phyloP scores from a whole-genome alignment of 2,113 vertebrate species.

The Elephantulus edwardii region DNA sequence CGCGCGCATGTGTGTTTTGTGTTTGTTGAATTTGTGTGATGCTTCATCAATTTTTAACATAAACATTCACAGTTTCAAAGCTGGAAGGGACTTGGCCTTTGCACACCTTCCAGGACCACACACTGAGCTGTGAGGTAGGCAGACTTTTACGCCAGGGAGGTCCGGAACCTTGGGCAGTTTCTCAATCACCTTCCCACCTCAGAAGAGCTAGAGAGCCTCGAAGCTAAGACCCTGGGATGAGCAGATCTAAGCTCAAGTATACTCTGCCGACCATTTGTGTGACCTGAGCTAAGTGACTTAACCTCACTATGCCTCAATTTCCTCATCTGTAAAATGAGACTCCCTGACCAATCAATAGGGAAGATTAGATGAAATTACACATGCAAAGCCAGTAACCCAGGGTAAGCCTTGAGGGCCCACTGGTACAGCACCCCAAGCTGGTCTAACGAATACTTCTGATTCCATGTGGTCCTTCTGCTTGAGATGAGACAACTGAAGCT shows the following conservation, averaged over 20 bases:
- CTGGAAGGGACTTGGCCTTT: neutral
- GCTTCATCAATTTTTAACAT: neutral
- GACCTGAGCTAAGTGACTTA: neutral
- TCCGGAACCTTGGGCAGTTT: neutral
- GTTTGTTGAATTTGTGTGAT: too few species aligned
- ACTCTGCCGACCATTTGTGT: too few species aligned
- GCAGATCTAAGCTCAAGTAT: neutral
- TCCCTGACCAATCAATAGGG: neutral
- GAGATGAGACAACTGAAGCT: neutral
- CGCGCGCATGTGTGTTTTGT: too few species aligned
- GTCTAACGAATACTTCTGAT: neutral
- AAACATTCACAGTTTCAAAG: neutral
- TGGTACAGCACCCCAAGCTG: neutral
- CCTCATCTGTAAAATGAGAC: neutral
- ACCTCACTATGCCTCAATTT: neutral
- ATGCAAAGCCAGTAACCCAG: accelerated
- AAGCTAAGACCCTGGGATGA: neutral
- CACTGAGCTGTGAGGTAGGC: neutral
- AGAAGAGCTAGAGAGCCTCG: neutral
- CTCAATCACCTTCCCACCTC: neutral
- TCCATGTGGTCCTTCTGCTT: too few species aligned
- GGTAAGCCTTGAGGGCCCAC: neutral
- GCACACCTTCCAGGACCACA: neutral
- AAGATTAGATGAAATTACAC: neutral
- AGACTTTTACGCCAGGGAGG: neutral